A percentile compares a stretch with the other conserved stretches of the same genome.
Conservation (phyloP, 2,888 invertebrate genomes). For the Ichneumon xanthorius region DNA sequence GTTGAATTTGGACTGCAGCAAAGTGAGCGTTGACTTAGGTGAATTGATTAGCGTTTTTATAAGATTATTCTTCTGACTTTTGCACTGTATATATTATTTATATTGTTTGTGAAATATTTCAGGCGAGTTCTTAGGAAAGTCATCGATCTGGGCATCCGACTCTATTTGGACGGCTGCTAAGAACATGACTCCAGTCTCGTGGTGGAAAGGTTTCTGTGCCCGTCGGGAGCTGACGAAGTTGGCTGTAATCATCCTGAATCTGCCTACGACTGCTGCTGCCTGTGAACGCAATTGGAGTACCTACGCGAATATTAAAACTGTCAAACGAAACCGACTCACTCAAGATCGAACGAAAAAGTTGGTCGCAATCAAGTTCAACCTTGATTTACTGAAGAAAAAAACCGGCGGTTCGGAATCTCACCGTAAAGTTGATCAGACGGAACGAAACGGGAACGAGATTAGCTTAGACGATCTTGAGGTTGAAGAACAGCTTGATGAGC, state of each 20-base stretch:
- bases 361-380: slow-evolving; percentile 19
- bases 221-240: slow-evolving; percentile 20
- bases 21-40: no score
- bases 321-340: slow-evolving; percentile 26
- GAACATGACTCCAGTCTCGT: slow-evolving; percentile 12
- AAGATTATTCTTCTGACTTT: no score
- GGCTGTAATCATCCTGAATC: slow-evolving; percentile 28
- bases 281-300: slow-evolving; percentile 29
- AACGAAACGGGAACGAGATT: not conserved
- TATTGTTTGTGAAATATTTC: not conserved
- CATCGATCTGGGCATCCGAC: not conserved
- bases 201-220: slow-evolving; percentile 31
- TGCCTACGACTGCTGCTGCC: slow-evolving; percentile 15
- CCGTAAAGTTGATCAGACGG: not conserved
- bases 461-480: not conserved
- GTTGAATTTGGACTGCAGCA: no score
- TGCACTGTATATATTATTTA: no score
- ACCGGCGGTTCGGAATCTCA: not conserved
- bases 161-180: slow-evolving; percentile 11
- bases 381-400: slow-evolving; percentile 2
- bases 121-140: slow-evolving; percentile 2
- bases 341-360: slow-evolving; percentile 27
- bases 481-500: not conserved
- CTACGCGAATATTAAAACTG: slow-evolving; percentile 10
- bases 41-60: no score